Percentiles rank a stretch among this genome's conserved stretches.
Evolutionary conservation across 2,888 invertebrate species (phyloP).

Genomic region (Macaria liturata): DNA sequence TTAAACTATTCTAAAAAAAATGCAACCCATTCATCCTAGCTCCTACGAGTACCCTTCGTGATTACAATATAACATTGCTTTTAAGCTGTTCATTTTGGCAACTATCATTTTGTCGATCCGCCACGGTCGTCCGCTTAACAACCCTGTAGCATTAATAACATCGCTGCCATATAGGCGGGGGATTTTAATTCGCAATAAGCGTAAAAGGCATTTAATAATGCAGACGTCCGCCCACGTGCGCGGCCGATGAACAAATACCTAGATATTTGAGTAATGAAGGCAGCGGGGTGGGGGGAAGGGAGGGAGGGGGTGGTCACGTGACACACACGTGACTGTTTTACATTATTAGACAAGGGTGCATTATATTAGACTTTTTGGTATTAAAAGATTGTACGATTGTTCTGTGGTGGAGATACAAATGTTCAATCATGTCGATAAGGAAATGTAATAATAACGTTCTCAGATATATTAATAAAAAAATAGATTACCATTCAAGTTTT

Average conservation of each 20-base stretch:
- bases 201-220: conserved; percentile 84
- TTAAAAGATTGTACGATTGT: conserved; percentile 44
- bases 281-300: conserved; percentile 45
- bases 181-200: conserved; percentile 77
- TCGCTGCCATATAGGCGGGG: conserved; percentile 55
- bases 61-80: conserved; percentile 10
- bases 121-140: conserved; percentile 28
- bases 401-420: no score
- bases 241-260: conserved; percentile 72
- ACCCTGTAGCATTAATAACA: conserved; percentile 62
- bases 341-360: conserved; percentile 60
- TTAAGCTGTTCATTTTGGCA: conserved; percentile 53
- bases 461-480: no score
- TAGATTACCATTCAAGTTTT: no score
- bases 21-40: no score
- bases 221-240: conserved; percentile 76
- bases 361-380: conserved; percentile 60
- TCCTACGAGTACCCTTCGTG: not conserved
- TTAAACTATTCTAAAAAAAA: no score
- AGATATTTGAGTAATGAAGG: conserved; percentile 77
- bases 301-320: conserved; percentile 58
- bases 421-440: no score
- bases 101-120: conserved; percentile 38
- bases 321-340: conserved; percentile 75
- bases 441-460: no score